These are phyloP conservation scores for Castor canadensis DNA, from an alignment of 2,113 vertebrate genomes.

Conservation along the genomic window DNA sequence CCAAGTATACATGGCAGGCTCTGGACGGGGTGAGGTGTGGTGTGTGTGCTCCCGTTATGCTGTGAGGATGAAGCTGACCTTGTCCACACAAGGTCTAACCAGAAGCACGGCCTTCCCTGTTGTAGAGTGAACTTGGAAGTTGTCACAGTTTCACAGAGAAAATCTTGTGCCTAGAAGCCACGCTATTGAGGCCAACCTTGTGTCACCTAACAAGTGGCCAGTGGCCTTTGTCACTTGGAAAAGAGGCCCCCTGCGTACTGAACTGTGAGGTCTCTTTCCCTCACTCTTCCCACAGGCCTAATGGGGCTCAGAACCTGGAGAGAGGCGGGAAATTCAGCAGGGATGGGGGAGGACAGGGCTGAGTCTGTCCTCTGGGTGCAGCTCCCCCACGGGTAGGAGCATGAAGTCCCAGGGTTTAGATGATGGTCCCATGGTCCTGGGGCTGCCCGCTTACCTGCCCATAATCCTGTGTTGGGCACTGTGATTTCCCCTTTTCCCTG, in stretches of 20 bases:
- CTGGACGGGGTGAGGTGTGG: no score
- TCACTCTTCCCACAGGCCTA: not conserved
- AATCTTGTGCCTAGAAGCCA: not conserved
- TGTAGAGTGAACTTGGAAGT: not conserved
- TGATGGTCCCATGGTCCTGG: not conserved
- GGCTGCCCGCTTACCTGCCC: not conserved
- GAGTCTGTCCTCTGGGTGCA: no score
- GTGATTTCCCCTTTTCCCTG: no score
- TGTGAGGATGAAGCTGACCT: not conserved
- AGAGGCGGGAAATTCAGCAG: not conserved
- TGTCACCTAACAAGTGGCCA: no score
- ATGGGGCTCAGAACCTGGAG: not conserved
- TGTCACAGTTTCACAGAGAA: not conserved
- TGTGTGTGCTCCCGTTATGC: not conserved
- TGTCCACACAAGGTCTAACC: fast-evolving
- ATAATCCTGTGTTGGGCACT: no score
- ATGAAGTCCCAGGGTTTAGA: not conserved
- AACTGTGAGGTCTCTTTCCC: not conserved
- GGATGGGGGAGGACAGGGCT: not conserved
- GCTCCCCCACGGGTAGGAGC: no score
- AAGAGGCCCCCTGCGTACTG: not conserved
- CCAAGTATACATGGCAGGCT: not conserved
- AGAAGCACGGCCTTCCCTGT: fast-evolving
- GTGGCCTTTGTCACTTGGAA: not conserved
- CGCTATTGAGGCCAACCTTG: not conserved